Evolutionary conservation across 2,797 vertebrate species (phyloP), one percentile per base, ranked within the genome.

Genomic region (Etheostoma perlongum): DNA sequence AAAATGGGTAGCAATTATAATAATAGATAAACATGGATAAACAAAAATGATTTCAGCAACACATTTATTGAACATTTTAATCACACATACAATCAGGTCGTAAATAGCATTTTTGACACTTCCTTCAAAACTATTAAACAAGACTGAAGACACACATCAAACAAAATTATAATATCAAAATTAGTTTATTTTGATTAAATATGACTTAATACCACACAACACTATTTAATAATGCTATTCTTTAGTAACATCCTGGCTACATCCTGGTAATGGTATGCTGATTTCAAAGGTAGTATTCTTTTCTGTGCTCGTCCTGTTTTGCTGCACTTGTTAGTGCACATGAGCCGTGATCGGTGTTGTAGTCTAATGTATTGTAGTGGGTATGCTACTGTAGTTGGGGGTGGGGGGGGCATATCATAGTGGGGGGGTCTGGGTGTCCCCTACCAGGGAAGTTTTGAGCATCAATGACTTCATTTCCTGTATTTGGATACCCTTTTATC

Each of bases 271-370:
- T n/a, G 6, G 16, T 57, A 46, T 36, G 44, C 8, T 62, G 48
- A 55, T 23, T 74, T 68, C 16, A 68, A 46, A 40, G 19, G 27
- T 2, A 19, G 27, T 25, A 0, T 19, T 60, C 61, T 72, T 36
- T 47, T 15, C 42, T 25, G 1, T 40, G 42, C 69, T 61, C 27
- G 0, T 74, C 27, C 52, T 70, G 33, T 68, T 63, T 49, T 79
- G 61, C 67, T 79, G 67, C 58, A 54, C 67, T 58, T 57, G 48
- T 47, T 40, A 11, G 18, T 81, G 11, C 14, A 6, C 58, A 66
- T 75, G 55, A 81, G 71, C 83, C 19, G n/a, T 30, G 64, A 77
- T 27, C 27, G 4, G 27, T 30, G 30, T 5, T 30, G 30, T 30
- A 6, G 30, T 30, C 30, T 30, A 30, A 30, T 30, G 30, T 30